These are phyloP conservation scores for Epizoanthus stellaris DNA, from an alignment of 92 coral and sea anemone genomes.

Conservation along the genomic window DNA sequence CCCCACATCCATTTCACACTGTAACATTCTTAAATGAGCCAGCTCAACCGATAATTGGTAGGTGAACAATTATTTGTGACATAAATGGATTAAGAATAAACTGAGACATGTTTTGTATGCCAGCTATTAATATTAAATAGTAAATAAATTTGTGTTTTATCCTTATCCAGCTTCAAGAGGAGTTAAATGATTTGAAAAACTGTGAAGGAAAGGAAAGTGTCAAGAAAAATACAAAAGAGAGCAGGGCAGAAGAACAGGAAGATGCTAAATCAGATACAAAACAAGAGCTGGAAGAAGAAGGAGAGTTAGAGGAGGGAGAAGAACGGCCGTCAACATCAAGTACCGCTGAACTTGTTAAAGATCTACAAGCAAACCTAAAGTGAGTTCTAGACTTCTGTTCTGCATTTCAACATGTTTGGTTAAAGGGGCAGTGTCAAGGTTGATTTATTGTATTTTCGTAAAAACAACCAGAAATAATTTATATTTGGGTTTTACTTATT, in stretches of 20 bases:
- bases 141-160: not conserved
- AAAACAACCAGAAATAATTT: too few relatives aligned
- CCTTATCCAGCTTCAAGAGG: constrained; percentile 62
- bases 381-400: constrained; percentile 39
- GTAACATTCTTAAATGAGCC: too few relatives aligned
- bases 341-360: constrained; percentile 72
- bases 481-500: too few relatives aligned
- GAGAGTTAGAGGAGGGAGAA: constrained; percentile 83
- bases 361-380: constrained; percentile 82
- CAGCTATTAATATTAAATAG: too few relatives aligned
- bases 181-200: constrained; percentile 55
- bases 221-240: constrained; percentile 40
- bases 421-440: too few relatives aligned
- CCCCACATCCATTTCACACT: too few relatives aligned
- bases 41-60: too few relatives aligned
- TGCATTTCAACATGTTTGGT: too few relatives aligned
- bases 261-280: constrained; percentile 9
- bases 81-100: too few relatives aligned
- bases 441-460: too few relatives aligned
- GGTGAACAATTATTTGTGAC: too few relatives aligned
- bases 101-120: too few relatives aligned
- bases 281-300: constrained; percentile 80
- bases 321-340: constrained; percentile 53
- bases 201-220: constrained; percentile 48
- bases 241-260: constrained; percentile 29